These are phyloP conservation scores for Patella ulyssiponensis DNA, from an alignment of 2,888 invertebrate species.

Conservation along the genomic window DNA sequence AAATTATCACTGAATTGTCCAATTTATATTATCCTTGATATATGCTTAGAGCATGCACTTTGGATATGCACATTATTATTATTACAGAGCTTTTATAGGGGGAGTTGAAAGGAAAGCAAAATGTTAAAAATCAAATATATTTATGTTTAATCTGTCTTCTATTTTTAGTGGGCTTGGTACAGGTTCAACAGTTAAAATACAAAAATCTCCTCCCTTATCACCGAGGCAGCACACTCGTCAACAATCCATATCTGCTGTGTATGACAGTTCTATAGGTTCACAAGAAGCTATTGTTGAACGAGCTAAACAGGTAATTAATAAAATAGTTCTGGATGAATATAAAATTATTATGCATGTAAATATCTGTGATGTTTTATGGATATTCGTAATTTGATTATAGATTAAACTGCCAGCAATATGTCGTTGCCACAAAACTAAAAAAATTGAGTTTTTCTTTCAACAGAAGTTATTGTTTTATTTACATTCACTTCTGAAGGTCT, in stretches of 20 bases:
- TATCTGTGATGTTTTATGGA: constrained; percentile 8
- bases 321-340: no score
- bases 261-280: constrained; percentile 70
- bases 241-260: constrained; percentile 66
- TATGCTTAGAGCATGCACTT: no score
- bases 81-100: no score
- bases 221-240: constrained; percentile 49
- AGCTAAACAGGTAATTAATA: constrained; percentile 80
- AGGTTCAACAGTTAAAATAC: background rate
- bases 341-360: constrained; percentile 1
- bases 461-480: no score
- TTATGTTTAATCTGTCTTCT: background rate
- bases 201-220: constrained; percentile 49
- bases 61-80: no score
- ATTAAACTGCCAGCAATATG: background rate
- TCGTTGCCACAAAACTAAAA: constrained; percentile 1
- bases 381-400: background rate
- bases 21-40: no score
- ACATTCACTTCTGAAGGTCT: no score
- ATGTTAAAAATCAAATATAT: background rate
- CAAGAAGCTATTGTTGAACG: constrained; percentile 88
- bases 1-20: no score
- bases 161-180: constrained; percentile 10
- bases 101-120: no score
- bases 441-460: background rate